These are phyloP conservation scores for Trinectes maculatus DNA, from an alignment of 2,113 vertebrate species.

Conservation along the genomic window DNA sequence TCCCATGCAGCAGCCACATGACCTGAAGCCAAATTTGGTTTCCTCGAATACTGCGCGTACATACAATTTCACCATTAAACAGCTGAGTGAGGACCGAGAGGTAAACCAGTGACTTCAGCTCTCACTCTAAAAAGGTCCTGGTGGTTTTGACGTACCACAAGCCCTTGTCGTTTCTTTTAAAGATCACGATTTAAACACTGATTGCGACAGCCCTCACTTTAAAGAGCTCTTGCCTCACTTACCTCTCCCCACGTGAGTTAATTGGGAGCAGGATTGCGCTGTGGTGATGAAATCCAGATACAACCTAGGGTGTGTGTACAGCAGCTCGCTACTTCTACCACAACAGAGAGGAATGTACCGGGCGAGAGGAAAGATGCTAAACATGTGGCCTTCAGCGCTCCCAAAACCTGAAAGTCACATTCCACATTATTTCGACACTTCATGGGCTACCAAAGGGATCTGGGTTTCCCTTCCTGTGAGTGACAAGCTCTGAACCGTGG, in stretches of 20 bases:
- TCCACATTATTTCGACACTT: constrained; percentile 70
- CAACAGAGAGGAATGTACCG: constrained; percentile 64
- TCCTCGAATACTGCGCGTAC: constrained; percentile 20
- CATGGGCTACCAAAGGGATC: constrained; percentile 45
- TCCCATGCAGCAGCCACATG: constrained; percentile 23
- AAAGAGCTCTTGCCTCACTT: constrained; percentile 77
- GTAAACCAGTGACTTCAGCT: constrained; percentile 55
- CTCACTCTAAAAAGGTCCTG: constrained; percentile 33
- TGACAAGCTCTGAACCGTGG: constrained; percentile 70
- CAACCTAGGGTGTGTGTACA: constrained; percentile 52
- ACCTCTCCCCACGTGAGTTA: constrained; percentile 69
- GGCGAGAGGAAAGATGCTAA: constrained; percentile 46
- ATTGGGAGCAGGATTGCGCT: constrained; percentile 72
- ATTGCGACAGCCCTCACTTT: constrained; percentile 73
- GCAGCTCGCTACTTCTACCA: constrained; percentile 57
- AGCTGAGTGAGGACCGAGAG: constrained; percentile 36
- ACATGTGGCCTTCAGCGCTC: constrained; percentile 55
- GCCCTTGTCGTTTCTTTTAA: constrained; percentile 68
- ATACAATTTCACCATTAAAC: constrained; percentile 44
- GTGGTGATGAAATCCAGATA: constrained; percentile 80
- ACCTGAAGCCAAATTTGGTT: constrained; percentile 18
- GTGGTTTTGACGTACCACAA: constrained; percentile 63
- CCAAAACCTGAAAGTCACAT: constrained; percentile 73
- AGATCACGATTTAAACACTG: constrained; percentile 66
- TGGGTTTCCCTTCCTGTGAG: constrained; percentile 56